Base-by-base conservation (phyloP, 2,797 vertebrate species). In the Sternotherus odoratus region DNA sequence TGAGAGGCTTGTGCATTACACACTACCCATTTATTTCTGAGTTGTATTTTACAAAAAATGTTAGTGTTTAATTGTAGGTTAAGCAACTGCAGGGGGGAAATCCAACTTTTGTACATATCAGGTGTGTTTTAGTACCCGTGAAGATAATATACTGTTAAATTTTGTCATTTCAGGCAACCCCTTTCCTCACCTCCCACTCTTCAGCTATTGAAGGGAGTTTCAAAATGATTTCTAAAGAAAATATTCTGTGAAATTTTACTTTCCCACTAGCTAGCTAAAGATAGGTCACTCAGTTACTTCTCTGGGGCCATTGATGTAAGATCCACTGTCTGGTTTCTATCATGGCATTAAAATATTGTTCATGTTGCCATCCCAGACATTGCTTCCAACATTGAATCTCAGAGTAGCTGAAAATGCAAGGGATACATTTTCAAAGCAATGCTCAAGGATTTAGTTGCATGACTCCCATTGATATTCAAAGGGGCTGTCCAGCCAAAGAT, bases 191-290 rank as follows among this genome's bases (percentile, higher is more conserved):
- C 86, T 1, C 7, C 24, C 28, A 36, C 10, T 21, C 28, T 39
- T 4, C 63, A 53, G 49, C 88, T 87, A 92, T 43, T 89, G 78
- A 13, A 50, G 87, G 13, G 28, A 12, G 5, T 85, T 93, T 53
- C 36, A 87, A 49, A 87, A 91, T 85, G 66, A 85, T 84, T 95
- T 87, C 89, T 86, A 28, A 79, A 69, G n/a, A 69, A 69, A 69
- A 92, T 90, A 77, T 74, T 30, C 16, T 49, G 69, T 82, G 63
- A 92, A 90, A 43, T 87, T 83, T 82, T 93, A 86, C 90, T 95
- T 95, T 89, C 56, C 3, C 1, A 51, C 83, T 15, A 89, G 77
- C 80, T 83, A 79, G 11, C 86, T 94, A 92, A 91, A 92, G 39
- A 43, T 79, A 80, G 46, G 63, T 92, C 0, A n/a, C 92, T 94